Conservation (phyloP, 2,113 vertebrate species). For the Gallinago paraguaiae region DNA sequence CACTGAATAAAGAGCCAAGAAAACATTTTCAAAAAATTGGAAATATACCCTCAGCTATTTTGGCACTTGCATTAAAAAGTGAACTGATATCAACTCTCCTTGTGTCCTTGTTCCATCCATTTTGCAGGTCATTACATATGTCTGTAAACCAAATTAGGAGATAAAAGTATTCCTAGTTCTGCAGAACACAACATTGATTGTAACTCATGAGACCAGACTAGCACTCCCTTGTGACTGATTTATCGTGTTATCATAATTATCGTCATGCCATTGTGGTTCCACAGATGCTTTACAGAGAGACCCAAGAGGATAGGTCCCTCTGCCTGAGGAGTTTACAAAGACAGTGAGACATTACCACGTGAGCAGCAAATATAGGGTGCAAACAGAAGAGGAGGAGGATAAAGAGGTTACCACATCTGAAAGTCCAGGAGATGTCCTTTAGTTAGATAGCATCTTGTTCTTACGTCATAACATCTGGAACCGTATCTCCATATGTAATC, state of each 20-base stretch:
- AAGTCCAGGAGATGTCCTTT: not conserved
- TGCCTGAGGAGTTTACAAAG: not conserved
- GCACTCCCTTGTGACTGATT: conserved; percentile 24
- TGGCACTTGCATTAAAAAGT: not conserved
- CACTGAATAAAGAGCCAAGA: not conserved
- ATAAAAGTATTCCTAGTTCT: conserved; percentile 18
- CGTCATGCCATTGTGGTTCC: not conserved
- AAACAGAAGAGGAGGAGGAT: not conserved
- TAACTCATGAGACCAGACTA: conserved; percentile 24
- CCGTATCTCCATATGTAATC: not conserved
- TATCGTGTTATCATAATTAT: conserved; percentile 41
- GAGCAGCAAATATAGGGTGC: not conserved
- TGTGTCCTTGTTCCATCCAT: not conserved
- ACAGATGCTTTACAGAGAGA: conserved; percentile 8
- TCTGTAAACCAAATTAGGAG: conserved; percentile 2
- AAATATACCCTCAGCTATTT: not conserved
- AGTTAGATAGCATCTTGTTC: not conserved
- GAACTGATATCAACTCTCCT: not conserved
- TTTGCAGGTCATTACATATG: not conserved
- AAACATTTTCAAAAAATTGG: not conserved
- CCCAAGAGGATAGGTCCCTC: not conserved
- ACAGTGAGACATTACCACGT: not conserved
- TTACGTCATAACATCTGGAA: conserved; percentile 7
- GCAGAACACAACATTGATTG: conserved; percentile 8
- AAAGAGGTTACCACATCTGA: not conserved